Percentiles rank a stretch among this genome's conserved stretches.
Evolutionary conservation across 2,888 invertebrate genomes (phyloP).

Genomic region (Petrophora chlorosata): DNA sequence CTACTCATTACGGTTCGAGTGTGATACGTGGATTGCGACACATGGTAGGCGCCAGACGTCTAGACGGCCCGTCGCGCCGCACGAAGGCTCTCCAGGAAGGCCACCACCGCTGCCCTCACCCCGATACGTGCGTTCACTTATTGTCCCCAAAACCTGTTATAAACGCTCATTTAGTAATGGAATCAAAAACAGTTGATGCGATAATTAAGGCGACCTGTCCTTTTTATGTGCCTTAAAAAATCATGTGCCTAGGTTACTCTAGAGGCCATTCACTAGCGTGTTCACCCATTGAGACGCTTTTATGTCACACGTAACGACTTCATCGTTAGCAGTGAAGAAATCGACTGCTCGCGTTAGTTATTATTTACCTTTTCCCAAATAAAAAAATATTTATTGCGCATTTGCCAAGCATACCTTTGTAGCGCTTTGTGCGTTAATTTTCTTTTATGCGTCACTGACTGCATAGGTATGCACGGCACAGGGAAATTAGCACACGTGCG

Average conservation of each 20-base stretch:
- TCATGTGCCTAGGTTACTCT: neutral
- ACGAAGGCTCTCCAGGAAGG: slow-evolving; percentile 71
- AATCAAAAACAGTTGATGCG: slow-evolving; percentile 18
- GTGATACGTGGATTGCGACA: slow-evolving; percentile 29
- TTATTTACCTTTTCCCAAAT: too few relatives aligned
- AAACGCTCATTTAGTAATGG: slow-evolving; percentile 13
- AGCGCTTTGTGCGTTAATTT: slow-evolving; percentile 7
- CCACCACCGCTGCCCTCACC: slow-evolving; percentile 31
- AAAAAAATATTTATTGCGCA: neutral
- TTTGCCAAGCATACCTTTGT: slow-evolving; percentile 4
- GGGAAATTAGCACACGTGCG: slow-evolving; percentile 23
- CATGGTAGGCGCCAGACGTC: slow-evolving; percentile 67
- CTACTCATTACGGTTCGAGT: slow-evolving; percentile 16
- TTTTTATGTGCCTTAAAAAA: too few relatives aligned
- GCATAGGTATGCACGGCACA: slow-evolving; percentile 14
- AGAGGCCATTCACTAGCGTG: neutral
- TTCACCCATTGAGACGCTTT: neutral
- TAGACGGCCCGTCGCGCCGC: slow-evolving; percentile 65
- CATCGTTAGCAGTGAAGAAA: too few relatives aligned
- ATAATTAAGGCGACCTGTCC: slow-evolving; percentile 4
- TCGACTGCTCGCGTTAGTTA: too few relatives aligned
- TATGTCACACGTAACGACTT: neutral
- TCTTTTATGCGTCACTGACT: slow-evolving; percentile 21
- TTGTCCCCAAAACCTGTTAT: slow-evolving; percentile 24
- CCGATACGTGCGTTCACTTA: slow-evolving; percentile 22